phyloP scores from a whole-genome alignment of 2,113 vertebrate species.

The Trachemys scripta region DNA sequence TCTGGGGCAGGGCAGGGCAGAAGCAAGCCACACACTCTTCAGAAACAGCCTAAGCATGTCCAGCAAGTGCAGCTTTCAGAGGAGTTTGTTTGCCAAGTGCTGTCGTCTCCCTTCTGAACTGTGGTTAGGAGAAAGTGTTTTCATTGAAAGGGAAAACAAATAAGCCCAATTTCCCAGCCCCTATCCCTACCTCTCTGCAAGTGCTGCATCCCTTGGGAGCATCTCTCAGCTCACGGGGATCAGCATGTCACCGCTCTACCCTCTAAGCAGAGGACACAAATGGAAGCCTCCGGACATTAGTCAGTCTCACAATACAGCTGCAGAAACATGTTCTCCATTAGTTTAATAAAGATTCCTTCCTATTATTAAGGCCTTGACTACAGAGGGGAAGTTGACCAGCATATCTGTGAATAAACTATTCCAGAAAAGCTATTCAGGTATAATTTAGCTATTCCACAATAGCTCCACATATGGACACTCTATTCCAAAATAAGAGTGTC shows the following conservation, averaged over 20 bases:
- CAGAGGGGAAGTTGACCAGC: not conserved
- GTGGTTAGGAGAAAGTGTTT: fast-evolving
- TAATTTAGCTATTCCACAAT: not conserved
- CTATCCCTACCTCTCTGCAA: not conserved
- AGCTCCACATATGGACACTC: not conserved
- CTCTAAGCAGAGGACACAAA: not conserved
- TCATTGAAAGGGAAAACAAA: not conserved
- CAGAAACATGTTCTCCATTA: fast-evolving
- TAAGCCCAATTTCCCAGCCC: not conserved
- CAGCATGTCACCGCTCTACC: not conserved
- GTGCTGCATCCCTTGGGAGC: fast-evolving
- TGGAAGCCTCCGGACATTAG: not conserved
- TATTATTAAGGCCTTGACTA: fast-evolving
- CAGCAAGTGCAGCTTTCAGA: not conserved
- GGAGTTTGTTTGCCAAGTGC: not conserved
- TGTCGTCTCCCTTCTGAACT: fast-evolving
- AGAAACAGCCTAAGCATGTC: not conserved
- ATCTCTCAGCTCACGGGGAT: not conserved
- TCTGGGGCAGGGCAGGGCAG: not conserved
- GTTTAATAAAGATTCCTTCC: not conserved
- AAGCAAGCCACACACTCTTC: not conserved
- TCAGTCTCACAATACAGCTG: not conserved
- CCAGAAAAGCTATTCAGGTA: not conserved
- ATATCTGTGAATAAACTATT: not conserved
- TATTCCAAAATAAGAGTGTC: not conserved